Evolutionary conservation across 2,113 vertebrate species (phyloP).

Genomic region (Tachysurus vachellii): DNA sequence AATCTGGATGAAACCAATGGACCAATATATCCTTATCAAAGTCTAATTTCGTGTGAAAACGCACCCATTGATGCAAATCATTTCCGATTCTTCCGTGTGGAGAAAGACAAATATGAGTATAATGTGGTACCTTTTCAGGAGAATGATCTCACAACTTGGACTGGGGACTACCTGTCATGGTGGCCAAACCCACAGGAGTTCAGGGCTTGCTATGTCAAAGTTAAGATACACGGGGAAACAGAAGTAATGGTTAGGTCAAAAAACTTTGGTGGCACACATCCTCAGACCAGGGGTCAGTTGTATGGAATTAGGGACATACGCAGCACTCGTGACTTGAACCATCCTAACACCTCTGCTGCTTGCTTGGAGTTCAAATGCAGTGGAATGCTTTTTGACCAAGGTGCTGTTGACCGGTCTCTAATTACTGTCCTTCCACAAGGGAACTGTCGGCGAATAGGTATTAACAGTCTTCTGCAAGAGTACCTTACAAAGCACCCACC

Average conservation of each 20-base stretch:
- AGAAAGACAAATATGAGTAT: constrained; percentile 94
- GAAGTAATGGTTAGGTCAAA: constrained; percentile 91
- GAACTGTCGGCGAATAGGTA: constrained; percentile 78
- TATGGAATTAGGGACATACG: constrained; percentile 93
- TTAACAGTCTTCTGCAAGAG: constrained; percentile 84
- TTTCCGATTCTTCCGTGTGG: constrained; percentile 92
- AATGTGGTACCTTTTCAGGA: constrained; percentile 95
- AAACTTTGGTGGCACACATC: constrained; percentile 85
- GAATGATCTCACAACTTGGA: constrained; percentile 88
- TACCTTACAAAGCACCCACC: constrained; percentile 90
- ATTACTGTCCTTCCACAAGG: constrained; percentile 87
- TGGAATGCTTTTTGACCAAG: constrained; percentile 94
- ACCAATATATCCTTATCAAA: constrained; percentile 89
- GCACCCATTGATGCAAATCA: constrained; percentile 83
- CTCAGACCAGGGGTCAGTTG: constrained; percentile 79
- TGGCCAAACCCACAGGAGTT: constrained; percentile 99
- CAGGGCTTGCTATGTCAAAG: constrained; percentile 92
- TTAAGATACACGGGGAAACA: constrained; percentile 83
- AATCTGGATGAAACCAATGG: constrained; percentile 83
- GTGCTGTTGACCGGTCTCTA: constrained; percentile 81
- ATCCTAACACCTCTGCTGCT: constrained; percentile 77
- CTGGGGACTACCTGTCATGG: constrained; percentile 89
- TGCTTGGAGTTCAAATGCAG: constrained; percentile 97
- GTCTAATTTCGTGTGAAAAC: constrained; percentile 82
- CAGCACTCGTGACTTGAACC: constrained; percentile 81